Base-by-base conservation (phyloP, 2,888 invertebrate genomes). In the Taenaris catops region DNA sequence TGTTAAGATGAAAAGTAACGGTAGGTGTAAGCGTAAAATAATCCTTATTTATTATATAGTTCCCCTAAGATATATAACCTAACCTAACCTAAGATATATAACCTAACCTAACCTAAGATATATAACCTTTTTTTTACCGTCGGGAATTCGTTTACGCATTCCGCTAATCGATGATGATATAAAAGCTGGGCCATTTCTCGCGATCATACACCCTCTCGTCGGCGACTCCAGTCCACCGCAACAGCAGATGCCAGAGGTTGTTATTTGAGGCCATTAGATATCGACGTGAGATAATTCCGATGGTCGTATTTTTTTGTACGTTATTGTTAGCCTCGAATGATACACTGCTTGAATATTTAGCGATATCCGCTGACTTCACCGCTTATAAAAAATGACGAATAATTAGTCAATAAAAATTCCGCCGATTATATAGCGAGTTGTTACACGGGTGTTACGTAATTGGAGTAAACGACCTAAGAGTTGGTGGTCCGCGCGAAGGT, bases 331-430 rank as follows among this genome's bases (percentile, higher is more conserved):
- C 78, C 72, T 74, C 75, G 72, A 75, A 72, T 84, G 86, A 84
- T 81, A 84, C 84, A 84, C 83, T 70, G 73, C 67, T 76, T 74
- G 84, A 86, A 84, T 84, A 86, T 84, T 84, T 81, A 84, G 81
- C 74, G 68, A 83, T 84, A 81, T 86, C 86, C 84, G 84, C 81
- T 84, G 81, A 83, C 75, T 83, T 83, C 83, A 83, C 74, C 74
- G 68, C 69, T 62, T 72, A 71, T 71, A 81, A 83, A 83, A 83
- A 83, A 79, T 75, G 62, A 66, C 73, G 78, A 83, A 84, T 84
- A 84, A 84, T 84, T 84, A 84, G 81, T 80, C 81, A 79, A 86
- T 86, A 84, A 83, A 86, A 84, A 84, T 86, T 84, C 86, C 80
- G 71, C 58, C 79, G 78, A 81, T 86, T 83, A 79, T 79, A 73